Evolutionary conservation across 2,113 vertebrate genomes (phyloP).

Genomic region (Ptychochromis oligacanthus): DNA sequence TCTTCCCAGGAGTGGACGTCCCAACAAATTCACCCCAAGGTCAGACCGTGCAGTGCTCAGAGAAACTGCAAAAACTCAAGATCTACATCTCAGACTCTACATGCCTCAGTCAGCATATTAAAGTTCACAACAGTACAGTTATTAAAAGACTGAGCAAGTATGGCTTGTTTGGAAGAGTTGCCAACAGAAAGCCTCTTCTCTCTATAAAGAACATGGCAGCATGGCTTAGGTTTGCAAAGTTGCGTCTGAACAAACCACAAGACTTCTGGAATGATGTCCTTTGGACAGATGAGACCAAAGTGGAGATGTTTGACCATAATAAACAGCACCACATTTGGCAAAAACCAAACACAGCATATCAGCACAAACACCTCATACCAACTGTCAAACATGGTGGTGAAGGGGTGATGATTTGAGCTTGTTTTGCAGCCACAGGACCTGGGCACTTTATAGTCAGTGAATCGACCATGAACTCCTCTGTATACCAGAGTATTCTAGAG

Average conservation of each 20-base stretch:
- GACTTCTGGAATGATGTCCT: too few species aligned
- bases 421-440: neutral
- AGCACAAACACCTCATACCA: neutral
- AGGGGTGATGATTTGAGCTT: neutral
- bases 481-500: too few species aligned
- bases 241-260: too few species aligned
- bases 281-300: too few species aligned
- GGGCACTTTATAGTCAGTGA: neutral
- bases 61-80: neutral
- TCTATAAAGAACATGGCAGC: too few species aligned
- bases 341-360: neutral
- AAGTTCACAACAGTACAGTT: neutral
- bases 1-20: neutral
- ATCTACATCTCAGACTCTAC: neutral
- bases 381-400: neutral
- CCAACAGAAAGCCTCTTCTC: too few species aligned
- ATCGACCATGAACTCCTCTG: neutral
- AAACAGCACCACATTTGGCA: too few species aligned
- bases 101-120: neutral
- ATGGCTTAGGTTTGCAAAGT: too few species aligned
- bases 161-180: too few species aligned
- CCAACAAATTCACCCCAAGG: neutral
- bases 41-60: neutral
- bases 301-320: too few species aligned
- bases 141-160: neutral